Percentiles rank a stretch among this genome's conserved stretches.
Conservation (phyloP, 2,888 invertebrate species). For the Meandrusa payeni region DNA sequence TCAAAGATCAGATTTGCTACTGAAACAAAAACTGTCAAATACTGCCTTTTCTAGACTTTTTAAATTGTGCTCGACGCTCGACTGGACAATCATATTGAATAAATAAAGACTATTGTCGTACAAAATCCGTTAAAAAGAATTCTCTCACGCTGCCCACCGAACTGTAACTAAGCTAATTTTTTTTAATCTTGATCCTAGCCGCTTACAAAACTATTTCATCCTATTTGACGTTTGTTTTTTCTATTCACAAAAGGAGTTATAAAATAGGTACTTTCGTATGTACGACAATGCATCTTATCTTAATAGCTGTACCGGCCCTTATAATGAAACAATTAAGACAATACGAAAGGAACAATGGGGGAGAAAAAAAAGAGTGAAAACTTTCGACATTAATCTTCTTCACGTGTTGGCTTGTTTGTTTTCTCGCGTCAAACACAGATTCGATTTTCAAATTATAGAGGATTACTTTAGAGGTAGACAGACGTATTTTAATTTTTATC, state of each 20-base stretch:
- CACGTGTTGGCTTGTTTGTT: conserved; percentile 57
- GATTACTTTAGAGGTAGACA: conserved; percentile 39
- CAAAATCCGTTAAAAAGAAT: conserved; percentile 5
- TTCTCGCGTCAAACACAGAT: conserved; percentile 56
- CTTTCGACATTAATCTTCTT: conserved; percentile 60
- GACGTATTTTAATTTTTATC: conserved; percentile 41
- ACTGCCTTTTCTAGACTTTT: no score
- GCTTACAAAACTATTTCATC: conserved; percentile 11
- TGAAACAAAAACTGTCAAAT: no score
- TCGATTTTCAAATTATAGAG: conserved; percentile 49
- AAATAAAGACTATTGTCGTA: conserved; percentile 10
- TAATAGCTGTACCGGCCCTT: conserved; percentile 46
- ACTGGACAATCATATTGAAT: neutral
- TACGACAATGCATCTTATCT: conserved; percentile 42
- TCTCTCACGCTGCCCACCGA: conserved; percentile 6
- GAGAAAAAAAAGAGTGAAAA: conserved; percentile 32
- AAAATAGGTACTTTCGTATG: conserved; percentile 19
- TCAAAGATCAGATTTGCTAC: no score
- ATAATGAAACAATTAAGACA: conserved; percentile 70
- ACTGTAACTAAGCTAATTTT: conserved; percentile 14
- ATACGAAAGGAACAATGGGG: conserved; percentile 42
- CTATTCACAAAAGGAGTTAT: conserved; percentile 16
- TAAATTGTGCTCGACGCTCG: no score
- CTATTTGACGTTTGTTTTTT: conserved; percentile 11
- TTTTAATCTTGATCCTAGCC: neutral